Evolutionary conservation across 1,140 invertebrate species (phyloP).

Genomic region (Anadara kagoshimensis): DNA sequence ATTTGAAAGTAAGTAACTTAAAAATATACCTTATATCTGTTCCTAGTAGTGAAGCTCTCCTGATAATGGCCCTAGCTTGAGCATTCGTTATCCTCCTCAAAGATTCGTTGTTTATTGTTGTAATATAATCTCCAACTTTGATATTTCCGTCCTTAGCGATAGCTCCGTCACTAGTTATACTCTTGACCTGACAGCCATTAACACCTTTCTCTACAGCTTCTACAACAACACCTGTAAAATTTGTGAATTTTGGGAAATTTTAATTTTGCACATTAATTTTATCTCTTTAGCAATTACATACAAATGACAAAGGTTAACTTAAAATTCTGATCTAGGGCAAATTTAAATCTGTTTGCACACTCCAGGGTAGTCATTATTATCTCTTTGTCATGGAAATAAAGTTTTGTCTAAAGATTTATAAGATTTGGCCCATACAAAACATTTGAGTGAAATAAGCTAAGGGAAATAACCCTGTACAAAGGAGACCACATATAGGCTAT

Average conservation of each 20-base stretch:
- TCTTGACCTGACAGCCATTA: conserved; percentile 81
- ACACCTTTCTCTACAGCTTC: conserved; percentile 78
- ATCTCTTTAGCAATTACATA: not conserved
- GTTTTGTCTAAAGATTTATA: no score
- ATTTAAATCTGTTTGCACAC: no score
- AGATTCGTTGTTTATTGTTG: conserved; percentile 80
- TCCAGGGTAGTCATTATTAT: no score
- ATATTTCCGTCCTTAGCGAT: conserved; percentile 79
- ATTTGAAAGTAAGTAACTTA: no score
- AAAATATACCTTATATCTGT: conserved; percentile 77
- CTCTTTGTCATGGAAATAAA: no score
- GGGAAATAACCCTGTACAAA: no score
- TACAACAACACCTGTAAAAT: conserved; percentile 76
- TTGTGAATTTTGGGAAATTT: not conserved
- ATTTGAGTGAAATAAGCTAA: no score
- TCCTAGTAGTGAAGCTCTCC: conserved; percentile 78
- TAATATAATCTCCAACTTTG: conserved; percentile 75
- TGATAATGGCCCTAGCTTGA: conserved; percentile 80
- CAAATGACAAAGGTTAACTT: no score
- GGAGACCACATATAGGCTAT: no score
- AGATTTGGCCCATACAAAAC: no score
- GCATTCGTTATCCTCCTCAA: conserved; percentile 79
- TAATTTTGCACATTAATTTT: not conserved
- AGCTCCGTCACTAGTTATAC: conserved; percentile 76
- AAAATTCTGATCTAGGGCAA: no score